Evolutionary conservation across 2,797 vertebrate genomes (phyloP).

Genomic region (Triplophysa bombifrons): DNA sequence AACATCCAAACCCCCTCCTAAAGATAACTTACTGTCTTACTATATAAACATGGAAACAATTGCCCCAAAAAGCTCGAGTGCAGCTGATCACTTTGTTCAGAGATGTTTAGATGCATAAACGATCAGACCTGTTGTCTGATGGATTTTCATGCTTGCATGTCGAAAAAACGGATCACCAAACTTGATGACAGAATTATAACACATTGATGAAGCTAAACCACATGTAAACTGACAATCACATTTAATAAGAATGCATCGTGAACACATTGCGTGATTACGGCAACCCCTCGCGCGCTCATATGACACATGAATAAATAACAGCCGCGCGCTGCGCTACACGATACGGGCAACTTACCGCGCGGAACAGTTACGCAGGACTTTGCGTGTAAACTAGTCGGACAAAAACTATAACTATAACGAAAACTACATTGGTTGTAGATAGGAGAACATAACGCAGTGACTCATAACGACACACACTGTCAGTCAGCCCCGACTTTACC

Average conservation of each 20-base stretch:
- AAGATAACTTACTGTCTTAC: neutral
- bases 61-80: neutral
- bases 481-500: neutral
- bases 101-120: neutral
- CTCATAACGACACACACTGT: neutral
- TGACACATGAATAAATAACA: conserved; percentile 59
- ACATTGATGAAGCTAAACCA: neutral
- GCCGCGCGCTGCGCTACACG: conserved; percentile 35
- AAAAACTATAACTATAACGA: neutral
- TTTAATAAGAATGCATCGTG: conserved; percentile 3
- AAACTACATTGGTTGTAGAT: neutral
- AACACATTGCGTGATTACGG: neutral
- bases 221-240: neutral
- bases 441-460: neutral
- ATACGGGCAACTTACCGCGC: conserved; percentile 27
- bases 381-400: neutral
- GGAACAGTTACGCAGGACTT: neutral
- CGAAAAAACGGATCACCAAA: neutral
- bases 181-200: neutral
- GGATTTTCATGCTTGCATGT: neutral
- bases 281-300: conserved; percentile 26
- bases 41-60: neutral
- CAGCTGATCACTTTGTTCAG: no score
- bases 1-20: neutral
- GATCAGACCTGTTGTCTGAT: neutral